phyloP scores from a whole-genome alignment of 2,113 vertebrate species.

The Machaerirhynchus nigripectus region DNA sequence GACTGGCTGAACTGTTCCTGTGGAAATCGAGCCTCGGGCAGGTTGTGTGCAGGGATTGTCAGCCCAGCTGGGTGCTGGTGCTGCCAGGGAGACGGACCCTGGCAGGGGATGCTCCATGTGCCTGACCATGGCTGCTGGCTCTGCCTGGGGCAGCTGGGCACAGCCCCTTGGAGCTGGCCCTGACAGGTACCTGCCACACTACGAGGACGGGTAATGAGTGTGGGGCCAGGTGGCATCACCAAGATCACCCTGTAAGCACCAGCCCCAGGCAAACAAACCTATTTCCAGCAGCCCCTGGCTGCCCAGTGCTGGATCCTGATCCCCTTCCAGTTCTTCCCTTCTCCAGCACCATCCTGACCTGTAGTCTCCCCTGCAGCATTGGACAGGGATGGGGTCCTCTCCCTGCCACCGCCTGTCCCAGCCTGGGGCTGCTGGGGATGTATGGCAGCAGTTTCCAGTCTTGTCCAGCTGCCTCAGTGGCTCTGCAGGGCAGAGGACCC shows the following conservation, averaged over 20 bases:
- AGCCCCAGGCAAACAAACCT: background rate
- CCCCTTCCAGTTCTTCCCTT: background rate
- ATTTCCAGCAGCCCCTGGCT: background rate
- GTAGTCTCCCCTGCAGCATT: background rate
- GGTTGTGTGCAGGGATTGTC: background rate
- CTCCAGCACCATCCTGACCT: background rate
- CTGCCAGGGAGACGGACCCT: accelerated
- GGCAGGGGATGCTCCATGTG: background rate
- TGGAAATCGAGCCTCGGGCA: background rate
- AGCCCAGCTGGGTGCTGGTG: background rate
- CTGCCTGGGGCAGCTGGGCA: background rate
- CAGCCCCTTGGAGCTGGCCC: accelerated
- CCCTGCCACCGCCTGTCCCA: background rate
- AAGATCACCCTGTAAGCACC: accelerated
- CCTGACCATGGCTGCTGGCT: background rate
- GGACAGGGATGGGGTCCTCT: background rate
- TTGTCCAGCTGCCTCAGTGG: background rate
- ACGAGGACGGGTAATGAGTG: background rate
- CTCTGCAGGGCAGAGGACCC: background rate
- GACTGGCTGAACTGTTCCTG: background rate
- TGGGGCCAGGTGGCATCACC: background rate
- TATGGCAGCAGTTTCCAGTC: background rate
- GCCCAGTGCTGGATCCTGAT: background rate
- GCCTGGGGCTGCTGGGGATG: background rate
- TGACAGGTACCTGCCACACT: accelerated